Conservation (phyloP, 2,113 vertebrate species). For the Plecotus auritus region DNA sequence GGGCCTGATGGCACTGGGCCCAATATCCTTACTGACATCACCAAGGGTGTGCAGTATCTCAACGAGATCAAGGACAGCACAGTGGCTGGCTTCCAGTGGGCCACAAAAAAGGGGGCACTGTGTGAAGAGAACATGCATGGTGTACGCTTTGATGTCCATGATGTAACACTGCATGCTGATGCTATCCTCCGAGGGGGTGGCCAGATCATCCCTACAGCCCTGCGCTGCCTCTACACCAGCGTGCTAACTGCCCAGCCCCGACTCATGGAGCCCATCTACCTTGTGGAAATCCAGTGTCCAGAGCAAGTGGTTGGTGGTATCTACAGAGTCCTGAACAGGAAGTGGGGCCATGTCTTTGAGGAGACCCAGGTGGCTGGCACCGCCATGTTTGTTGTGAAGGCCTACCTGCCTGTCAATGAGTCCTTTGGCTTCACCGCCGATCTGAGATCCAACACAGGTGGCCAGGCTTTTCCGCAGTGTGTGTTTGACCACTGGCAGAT, state of each 20-base stretch:
- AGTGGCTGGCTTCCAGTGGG: conserved; percentile 98
- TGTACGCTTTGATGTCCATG: conserved; percentile 91
- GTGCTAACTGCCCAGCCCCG: conserved; percentile 90
- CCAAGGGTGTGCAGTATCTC: conserved; percentile 98
- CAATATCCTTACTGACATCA: conserved; percentile 93
- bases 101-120: conserved; percentile 94
- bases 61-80: conserved; percentile 99
- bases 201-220: conserved; percentile 95
- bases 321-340: conserved; percentile 92
- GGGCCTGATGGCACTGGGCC: conserved; percentile 94
- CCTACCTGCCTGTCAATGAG: conserved; percentile 93
- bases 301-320: conserved; percentile 92
- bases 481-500: conserved; percentile 98
- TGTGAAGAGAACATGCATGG: conserved; percentile 96
- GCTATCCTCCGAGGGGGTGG: conserved; percentile 96
- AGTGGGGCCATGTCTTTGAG: conserved; percentile 94
- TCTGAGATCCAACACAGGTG: conserved; percentile 92
- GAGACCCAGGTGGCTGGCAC: conserved; percentile 89
- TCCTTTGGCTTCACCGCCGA: conserved; percentile 97
- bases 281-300: conserved; percentile 97
- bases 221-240: conserved; percentile 90
- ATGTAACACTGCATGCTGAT: conserved; percentile 92
- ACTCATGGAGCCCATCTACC: conserved; percentile 94
- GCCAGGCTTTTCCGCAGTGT: conserved; percentile 96
- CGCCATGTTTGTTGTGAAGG: conserved; percentile 93